phyloP scores from a whole-genome alignment of 2,113 vertebrate species.

The Ursus arctos region DNA sequence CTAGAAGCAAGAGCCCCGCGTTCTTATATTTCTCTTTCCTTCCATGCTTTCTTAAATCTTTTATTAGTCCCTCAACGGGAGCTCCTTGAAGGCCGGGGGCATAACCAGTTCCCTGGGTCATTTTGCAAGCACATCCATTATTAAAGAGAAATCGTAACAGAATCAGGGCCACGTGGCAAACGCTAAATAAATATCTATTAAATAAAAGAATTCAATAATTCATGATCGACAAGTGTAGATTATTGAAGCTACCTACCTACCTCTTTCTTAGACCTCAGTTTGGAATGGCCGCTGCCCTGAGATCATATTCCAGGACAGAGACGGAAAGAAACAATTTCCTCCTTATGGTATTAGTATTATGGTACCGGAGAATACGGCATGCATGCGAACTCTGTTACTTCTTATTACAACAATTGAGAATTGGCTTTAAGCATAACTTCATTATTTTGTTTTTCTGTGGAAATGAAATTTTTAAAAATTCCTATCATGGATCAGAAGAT shows the following conservation, averaged over 20 bases:
- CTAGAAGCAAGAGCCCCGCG: not conserved
- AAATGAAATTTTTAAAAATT: not conserved
- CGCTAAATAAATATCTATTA: conserved; percentile 35
- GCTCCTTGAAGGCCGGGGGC: not conserved
- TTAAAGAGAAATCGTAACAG: not conserved
- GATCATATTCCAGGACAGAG: not conserved
- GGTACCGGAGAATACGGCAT: not conserved
- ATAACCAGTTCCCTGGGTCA: not conserved
- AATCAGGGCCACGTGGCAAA: not conserved
- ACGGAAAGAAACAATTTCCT: not conserved
- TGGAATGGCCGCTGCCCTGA: not conserved
- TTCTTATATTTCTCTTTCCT: not conserved
- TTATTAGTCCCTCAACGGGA: not conserved
- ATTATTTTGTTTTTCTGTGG: not conserved
- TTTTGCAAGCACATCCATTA: not conserved
- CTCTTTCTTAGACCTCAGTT: not conserved
- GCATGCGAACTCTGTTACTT: not conserved
- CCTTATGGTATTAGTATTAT: not conserved
- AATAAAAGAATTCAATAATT: conserved; percentile 22
- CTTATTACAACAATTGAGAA: not conserved
- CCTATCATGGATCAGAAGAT: not conserved
- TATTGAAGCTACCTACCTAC: not conserved
- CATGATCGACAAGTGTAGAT: not conserved
- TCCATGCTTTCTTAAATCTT: not conserved
- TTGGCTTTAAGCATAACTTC: not conserved